Percentiles rank a stretch among this genome's conserved stretches.
phyloP scores from a whole-genome alignment of 2,113 vertebrate genomes.

The Hypanus sabinus region DNA sequence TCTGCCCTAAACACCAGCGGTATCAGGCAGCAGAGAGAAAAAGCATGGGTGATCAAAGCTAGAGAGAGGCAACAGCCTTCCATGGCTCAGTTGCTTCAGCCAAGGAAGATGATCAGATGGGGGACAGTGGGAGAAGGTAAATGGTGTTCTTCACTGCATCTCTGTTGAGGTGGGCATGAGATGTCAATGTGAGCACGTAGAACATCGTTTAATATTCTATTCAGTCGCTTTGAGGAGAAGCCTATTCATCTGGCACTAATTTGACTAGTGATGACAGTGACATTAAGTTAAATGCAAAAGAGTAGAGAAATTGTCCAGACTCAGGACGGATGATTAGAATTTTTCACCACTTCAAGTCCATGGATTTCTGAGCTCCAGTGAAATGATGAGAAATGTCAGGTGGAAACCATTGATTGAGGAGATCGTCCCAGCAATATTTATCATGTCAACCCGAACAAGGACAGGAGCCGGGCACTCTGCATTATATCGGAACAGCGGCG shows the following conservation, averaged over 20 bases:
- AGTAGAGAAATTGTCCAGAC: too few relatives aligned
- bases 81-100: neutral
- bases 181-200: neutral
- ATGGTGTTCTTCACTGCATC: neutral
- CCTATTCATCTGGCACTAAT: neutral
- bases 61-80: neutral
- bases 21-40: too few relatives aligned
- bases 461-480: neutral
- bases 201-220: neutral
- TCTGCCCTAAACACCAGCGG: too few relatives aligned
- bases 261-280: neutral
- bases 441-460: neutral
- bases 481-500: neutral
- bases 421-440: neutral
- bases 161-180: neutral
- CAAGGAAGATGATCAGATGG: neutral
- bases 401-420: neutral
- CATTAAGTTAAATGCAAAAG: constrained; percentile 29
- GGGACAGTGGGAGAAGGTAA: neutral
- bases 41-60: neutral
- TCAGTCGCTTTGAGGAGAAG: neutral
- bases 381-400: constrained; percentile 27
- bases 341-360: neutral
- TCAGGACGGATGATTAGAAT: neutral
- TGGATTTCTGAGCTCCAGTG: neutral